These are phyloP conservation scores for Dichetophora obliterata DNA, from an alignment of 2,888 invertebrate species.

Conservation along the genomic window DNA sequence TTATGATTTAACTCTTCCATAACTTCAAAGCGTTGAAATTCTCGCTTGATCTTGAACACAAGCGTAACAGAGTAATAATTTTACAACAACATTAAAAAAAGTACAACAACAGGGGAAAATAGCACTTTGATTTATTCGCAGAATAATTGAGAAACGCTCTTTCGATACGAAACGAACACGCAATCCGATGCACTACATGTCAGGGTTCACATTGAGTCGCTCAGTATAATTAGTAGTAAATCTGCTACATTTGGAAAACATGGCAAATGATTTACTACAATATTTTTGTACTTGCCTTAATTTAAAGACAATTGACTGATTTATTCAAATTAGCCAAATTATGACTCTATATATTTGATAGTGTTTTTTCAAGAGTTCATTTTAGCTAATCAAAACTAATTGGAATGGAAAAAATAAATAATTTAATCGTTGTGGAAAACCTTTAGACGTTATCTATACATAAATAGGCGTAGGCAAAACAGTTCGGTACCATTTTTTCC, in stretches of 20 bases:
- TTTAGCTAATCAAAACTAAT: no score
- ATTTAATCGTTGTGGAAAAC: no score
- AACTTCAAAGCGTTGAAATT: constrained; percentile 48
- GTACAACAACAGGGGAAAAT: not conserved
- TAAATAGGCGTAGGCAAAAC: no score
- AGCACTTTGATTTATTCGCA: constrained; percentile 50
- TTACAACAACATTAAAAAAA: constrained; percentile 1
- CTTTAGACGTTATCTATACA: no score
- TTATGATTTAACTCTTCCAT: constrained; percentile 29
- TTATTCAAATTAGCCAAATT: no score
- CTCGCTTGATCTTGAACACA: constrained; percentile 48
- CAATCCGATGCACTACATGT: constrained; percentile 6
- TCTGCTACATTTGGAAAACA: not conserved
- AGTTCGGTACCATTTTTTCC: no score
- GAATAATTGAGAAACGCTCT: constrained; percentile 47
- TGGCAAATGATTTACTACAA: no score
- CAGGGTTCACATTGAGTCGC: not conserved
- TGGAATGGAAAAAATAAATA: no score
- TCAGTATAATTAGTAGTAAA: not conserved
- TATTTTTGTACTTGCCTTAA: no score
- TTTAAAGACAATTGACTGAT: no score
- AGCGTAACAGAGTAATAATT: constrained; percentile 44
- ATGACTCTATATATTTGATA: no score
- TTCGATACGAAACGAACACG: constrained; percentile 27
- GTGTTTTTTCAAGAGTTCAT: no score